Conservation (phyloP, 2,113 vertebrate species). For the Strix uralensis region DNA sequence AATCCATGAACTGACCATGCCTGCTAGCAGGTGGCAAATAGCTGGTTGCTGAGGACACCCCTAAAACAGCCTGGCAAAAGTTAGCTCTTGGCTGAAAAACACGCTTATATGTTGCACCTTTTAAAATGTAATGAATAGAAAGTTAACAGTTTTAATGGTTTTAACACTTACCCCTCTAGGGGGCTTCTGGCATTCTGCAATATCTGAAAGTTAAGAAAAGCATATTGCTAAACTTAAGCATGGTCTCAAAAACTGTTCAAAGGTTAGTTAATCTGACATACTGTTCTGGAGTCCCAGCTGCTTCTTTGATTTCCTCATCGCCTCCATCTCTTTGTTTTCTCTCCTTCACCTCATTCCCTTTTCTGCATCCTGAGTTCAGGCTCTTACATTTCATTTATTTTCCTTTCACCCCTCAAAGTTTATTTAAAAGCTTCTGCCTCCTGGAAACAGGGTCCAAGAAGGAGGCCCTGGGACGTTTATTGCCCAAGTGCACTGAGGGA, state of each 20-base stretch:
- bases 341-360: neutral
- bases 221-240: neutral
- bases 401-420: neutral
- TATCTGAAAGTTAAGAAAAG: conserved; percentile 14
- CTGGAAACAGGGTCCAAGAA: neutral
- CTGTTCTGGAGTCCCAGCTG: neutral
- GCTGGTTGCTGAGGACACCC: neutral
- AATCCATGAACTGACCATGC: neutral
- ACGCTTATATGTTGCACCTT: conserved; percentile 21
- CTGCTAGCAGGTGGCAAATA: neutral
- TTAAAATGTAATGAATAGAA: conserved; percentile 43
- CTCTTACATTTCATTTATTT: neutral
- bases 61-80: neutral
- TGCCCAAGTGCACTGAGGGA: neutral
- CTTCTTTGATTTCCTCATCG: neutral
- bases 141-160: conserved; percentile 51
- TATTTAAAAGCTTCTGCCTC: neutral
- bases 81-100: neutral
- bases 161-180: conserved; percentile 44
- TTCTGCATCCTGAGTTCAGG: neutral
- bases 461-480: neutral
- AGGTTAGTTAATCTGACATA: neutral
- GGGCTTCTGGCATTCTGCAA: conserved; percentile 12
- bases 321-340: neutral
- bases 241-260: neutral